phyloP scores from a whole-genome alignment of 2,113 vertebrate genomes.

The Sander lucioperca region DNA sequence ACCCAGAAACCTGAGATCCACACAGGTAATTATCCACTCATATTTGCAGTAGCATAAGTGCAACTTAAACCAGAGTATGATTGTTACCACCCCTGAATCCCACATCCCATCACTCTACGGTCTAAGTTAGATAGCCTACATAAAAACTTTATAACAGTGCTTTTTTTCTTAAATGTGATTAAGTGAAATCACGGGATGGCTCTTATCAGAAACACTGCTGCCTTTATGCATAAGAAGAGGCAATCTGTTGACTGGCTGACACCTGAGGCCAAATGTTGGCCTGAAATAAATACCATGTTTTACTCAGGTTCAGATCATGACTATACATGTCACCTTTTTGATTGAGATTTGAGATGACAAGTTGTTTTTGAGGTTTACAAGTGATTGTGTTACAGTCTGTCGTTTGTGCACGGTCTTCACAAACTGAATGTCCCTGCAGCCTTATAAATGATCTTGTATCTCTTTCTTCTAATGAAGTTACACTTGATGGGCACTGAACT shows the following conservation, averaged over 20 bases:
- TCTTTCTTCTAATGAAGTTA: neutral
- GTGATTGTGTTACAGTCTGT: neutral
- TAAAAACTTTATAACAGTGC: neutral
- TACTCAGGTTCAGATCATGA: conserved; percentile 39
- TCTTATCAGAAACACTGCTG: conserved; percentile 38
- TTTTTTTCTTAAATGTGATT: neutral
- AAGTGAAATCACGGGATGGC: conserved; percentile 2
- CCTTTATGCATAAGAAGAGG: conserved; percentile 44
- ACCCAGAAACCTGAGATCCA: conserved; percentile 34
- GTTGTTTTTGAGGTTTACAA: neutral
- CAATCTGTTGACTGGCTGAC: conserved; percentile 6
- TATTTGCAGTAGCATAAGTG: neutral
- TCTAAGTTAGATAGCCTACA: neutral
- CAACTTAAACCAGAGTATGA: neutral
- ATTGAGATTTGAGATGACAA: neutral
- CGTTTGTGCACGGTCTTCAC: conserved; percentile 5
- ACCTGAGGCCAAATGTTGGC: conserved; percentile 36
- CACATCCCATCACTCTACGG: neutral
- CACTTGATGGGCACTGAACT: neutral
- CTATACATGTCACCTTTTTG: conserved; percentile 22
- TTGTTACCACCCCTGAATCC: neutral
- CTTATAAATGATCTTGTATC: neutral
- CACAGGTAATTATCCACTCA: neutral
- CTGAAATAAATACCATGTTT: conserved; percentile 22
- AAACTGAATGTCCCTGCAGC: conserved; percentile 10